Evolutionary conservation across 2,888 invertebrate genomes (phyloP).

Genomic region (Helleia helle): DNA sequence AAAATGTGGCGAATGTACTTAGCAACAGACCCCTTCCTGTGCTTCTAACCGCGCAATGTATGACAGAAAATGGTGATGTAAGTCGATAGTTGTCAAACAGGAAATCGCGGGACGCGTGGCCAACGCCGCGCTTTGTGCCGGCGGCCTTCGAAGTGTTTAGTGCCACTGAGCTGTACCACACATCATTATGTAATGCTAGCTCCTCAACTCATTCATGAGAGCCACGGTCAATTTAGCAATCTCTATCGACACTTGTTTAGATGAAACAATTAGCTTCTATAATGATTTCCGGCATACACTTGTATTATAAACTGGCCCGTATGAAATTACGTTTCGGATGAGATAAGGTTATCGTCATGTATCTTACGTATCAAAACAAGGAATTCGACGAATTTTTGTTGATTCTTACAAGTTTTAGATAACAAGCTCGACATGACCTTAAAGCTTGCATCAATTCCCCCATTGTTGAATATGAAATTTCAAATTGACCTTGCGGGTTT

Average conservation of each 20-base stretch:
- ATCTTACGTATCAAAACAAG: conserved; percentile 55
- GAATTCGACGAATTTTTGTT: conserved; percentile 47
- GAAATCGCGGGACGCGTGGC: conserved; percentile 67
- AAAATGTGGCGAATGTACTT: conserved; percentile 30
- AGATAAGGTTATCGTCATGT: conserved; percentile 46
- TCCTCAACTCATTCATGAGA: conserved; percentile 61
- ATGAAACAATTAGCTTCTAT: conserved; percentile 24
- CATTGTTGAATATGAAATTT: background rate
- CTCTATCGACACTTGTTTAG: conserved; percentile 30
- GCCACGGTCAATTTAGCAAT: conserved; percentile 37
- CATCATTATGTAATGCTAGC: conserved; percentile 49
- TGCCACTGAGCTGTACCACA: conserved; percentile 31
- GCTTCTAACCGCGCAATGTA: conserved; percentile 58
- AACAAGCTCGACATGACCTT: conserved; percentile 7
- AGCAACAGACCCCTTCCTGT: conserved; percentile 67
- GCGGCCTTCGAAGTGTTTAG: conserved; percentile 63
- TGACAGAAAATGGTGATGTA: conserved; percentile 72
- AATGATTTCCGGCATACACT: conserved; percentile 27
- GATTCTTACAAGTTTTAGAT: conserved; percentile 25
- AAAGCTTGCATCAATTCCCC: background rate
- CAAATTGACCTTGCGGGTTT: background rate
- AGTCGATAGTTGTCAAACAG: conserved; percentile 72
- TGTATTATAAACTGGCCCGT: conserved; percentile 17
- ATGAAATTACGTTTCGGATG: conserved; percentile 29
- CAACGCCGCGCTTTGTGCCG: conserved; percentile 53